Evolutionary conservation across 2,888 invertebrate species (phyloP).

Genomic region (Callyntrura sp.): DNA sequence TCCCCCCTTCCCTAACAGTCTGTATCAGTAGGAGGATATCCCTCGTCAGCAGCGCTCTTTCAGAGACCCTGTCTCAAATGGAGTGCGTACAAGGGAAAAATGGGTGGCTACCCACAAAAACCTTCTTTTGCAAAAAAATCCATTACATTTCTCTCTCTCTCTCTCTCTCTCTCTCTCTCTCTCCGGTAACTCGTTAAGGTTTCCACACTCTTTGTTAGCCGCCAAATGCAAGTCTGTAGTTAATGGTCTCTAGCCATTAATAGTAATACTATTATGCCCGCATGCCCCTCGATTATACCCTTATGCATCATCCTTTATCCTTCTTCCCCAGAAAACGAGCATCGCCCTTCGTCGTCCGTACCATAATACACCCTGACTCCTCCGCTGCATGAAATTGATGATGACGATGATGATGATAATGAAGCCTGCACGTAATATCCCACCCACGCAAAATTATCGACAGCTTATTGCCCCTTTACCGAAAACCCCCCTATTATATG

Average conservation of each 20-base stretch:
- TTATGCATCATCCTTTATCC: neutral
- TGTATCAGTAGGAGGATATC: no score
- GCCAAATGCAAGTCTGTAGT: no score
- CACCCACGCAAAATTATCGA: slow-evolving; percentile 37
- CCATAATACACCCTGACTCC: neutral
- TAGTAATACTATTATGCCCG: slow-evolving; percentile 19
- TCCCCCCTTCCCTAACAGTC: no score
- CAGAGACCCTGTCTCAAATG: no score
- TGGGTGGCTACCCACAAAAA: slow-evolving; percentile 3
- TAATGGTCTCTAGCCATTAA: neutral
- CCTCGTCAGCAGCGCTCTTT: no score
- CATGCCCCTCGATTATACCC: neutral
- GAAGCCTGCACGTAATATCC: neutral
- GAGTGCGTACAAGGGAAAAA: slow-evolving; percentile 10
- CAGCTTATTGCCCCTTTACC: neutral
- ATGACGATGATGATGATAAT: neutral
- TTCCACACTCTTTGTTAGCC: no score
- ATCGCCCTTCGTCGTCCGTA: neutral
- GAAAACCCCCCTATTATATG: no score
- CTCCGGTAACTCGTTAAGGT: no score
- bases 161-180: no score
- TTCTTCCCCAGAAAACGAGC: no score
- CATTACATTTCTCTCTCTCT: no score
- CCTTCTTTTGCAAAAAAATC: no score
- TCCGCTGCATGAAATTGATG: neutral